Evolutionary conservation across 2,113 vertebrate genomes (phyloP).

Genomic region (Gopherus flavomarginatus): DNA sequence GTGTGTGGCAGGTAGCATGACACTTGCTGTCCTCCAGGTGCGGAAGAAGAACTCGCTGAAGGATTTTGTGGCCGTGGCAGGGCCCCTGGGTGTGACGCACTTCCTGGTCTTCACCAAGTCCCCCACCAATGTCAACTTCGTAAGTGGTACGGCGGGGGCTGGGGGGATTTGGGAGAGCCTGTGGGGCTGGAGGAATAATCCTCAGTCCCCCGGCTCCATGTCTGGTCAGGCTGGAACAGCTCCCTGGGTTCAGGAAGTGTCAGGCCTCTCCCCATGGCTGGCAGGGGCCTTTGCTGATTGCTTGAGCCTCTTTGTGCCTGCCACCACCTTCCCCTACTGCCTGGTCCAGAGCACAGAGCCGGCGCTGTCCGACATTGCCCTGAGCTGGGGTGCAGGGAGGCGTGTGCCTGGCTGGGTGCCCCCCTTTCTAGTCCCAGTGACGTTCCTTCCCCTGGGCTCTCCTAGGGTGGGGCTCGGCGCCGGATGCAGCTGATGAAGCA

Average conservation of each 20-base stretch:
- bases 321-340: neutral
- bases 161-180: no score
- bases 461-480: fast-evolving
- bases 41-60: slow-evolving; percentile 90
- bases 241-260: neutral
- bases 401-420: neutral
- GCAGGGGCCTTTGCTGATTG: neutral
- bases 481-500: slow-evolving; percentile 32
- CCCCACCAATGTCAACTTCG: slow-evolving; percentile 82
- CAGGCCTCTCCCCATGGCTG: neutral
- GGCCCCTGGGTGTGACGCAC: slow-evolving; percentile 91
- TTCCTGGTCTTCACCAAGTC: slow-evolving; percentile 91
- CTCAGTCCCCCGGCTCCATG: neutral
- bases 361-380: no score
- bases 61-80: slow-evolving; percentile 90
- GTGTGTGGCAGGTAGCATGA: fast-evolving
- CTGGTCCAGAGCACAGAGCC: neutral
- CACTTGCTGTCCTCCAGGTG: slow-evolving; percentile 66
- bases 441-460: neutral
- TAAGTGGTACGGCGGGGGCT: slow-evolving; percentile 63
- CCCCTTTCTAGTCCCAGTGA: neutral
- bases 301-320: neutral
- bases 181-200: no score
- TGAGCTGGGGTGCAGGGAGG: neutral
- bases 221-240: neutral